These are phyloP conservation scores for Calosoma granatense DNA, from an alignment of 1,140 invertebrate species.

Conservation along the genomic window DNA sequence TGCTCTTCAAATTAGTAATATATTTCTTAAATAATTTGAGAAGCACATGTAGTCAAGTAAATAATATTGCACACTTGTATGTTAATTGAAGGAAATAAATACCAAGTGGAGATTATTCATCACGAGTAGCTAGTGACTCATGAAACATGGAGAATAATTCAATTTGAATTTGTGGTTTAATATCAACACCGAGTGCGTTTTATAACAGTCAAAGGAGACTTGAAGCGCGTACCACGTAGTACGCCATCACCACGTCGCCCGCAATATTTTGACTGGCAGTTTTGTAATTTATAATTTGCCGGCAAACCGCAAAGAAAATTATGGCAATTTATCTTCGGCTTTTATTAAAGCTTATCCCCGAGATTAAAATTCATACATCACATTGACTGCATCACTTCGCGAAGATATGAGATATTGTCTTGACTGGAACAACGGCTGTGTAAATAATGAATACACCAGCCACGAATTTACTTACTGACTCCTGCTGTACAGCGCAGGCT, in stretches of 20 bases:
- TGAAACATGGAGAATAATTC: not conserved
- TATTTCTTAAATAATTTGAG: too few relatives aligned
- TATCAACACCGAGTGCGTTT: not conserved
- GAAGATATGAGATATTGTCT: constrained; percentile 1
- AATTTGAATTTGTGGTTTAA: not conserved
- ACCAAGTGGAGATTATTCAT: too few relatives aligned
- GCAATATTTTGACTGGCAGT: constrained; percentile 8
- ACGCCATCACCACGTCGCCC: too few relatives aligned
- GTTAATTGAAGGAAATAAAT: too few relatives aligned
- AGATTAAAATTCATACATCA: constrained; percentile 9
- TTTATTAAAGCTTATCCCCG: constrained; percentile 1
- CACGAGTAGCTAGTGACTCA: too few relatives aligned
- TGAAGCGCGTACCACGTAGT: not conserved
- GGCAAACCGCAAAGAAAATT: constrained; percentile 1
- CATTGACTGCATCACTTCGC: not conserved
- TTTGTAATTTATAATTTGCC: constrained; percentile 8
- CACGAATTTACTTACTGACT: too few relatives aligned
- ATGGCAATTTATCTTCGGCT: constrained; percentile 6
- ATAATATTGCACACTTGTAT: too few relatives aligned
- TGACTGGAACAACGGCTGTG: too few relatives aligned
- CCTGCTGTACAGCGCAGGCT: too few relatives aligned
- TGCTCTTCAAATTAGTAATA: too few relatives aligned
- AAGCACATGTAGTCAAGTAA: too few relatives aligned
- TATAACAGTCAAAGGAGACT: not conserved
- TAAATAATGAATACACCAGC: too few relatives aligned